phyloP scores from a whole-genome alignment of 2,113 vertebrate genomes.

The Erythrolamprus reginae region DNA sequence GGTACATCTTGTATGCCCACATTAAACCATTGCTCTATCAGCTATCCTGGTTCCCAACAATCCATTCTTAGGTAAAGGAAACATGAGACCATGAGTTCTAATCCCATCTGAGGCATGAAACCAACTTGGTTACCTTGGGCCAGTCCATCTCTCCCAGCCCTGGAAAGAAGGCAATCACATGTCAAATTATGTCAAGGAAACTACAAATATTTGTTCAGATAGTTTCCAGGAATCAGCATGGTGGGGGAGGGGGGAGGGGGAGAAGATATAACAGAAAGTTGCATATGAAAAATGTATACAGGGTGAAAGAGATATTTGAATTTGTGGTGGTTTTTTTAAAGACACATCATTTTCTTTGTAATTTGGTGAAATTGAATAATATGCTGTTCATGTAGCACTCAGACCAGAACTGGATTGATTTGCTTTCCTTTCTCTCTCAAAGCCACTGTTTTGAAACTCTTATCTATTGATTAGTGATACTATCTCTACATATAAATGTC shows the following conservation, averaged over 20 bases:
- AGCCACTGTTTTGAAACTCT: neutral
- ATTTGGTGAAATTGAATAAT: neutral
- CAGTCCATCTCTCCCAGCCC: neutral
- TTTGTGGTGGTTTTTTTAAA: neutral
- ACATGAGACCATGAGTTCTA: neutral
- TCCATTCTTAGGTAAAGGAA: neutral
- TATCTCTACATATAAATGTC: neutral
- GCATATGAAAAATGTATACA: neutral
- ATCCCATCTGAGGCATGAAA: neutral
- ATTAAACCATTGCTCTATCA: neutral
- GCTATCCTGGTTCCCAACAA: neutral
- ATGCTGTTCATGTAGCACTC: neutral
- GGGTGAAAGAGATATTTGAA: neutral
- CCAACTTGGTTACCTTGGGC: neutral
- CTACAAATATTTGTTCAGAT: neutral
- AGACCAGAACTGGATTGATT: neutral
- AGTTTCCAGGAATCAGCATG: neutral
- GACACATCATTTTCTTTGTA: neutral
- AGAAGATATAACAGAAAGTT: neutral
- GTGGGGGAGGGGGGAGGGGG: too few relatives aligned
- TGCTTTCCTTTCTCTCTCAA: neutral
- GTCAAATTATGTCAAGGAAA: neutral
- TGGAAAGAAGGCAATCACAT: neutral
- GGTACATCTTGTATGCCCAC: neutral
- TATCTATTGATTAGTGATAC: neutral